These are phyloP conservation scores for Pteria penguin DNA, from an alignment of 2,888 invertebrate genomes.

Conservation along the genomic window DNA sequence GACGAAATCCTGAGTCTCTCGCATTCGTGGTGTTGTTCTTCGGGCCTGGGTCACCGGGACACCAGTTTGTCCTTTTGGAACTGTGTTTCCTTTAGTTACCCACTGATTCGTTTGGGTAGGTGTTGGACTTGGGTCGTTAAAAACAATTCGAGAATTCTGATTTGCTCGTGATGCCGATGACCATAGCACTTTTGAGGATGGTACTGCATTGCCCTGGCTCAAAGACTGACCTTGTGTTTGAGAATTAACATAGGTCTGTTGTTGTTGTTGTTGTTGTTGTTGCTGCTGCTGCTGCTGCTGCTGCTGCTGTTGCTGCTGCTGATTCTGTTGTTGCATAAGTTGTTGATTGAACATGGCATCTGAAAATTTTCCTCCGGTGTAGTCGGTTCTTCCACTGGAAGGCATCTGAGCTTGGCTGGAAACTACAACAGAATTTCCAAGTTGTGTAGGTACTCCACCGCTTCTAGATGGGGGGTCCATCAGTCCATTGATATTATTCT, in stretches of 20 bases:
- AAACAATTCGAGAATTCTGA: background rate
- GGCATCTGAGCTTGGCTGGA: background rate
- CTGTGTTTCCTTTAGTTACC: background rate
- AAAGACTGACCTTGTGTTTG: background rate
- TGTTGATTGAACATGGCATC: background rate
- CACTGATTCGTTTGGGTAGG: background rate
- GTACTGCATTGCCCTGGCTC: background rate
- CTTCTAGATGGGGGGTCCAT: no score
- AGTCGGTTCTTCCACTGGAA: background rate
- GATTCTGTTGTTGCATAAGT: background rate
- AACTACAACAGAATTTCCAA: background rate
- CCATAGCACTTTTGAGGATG: background rate
- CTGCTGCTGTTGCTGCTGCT: background rate
- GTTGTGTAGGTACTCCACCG: background rate
- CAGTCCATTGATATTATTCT: background rate
- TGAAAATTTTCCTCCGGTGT: background rate
- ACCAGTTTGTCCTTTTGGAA: background rate
- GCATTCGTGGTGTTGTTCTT: background rate
- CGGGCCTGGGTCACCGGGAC: background rate
- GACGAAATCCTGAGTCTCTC: background rate
- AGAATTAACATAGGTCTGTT: background rate
- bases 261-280: background rate
- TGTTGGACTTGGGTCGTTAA: background rate
- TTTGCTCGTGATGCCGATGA: background rate
- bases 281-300: background rate